phyloP scores from a whole-genome alignment of 2,113 vertebrate genomes.

The Neotoma lepida region DNA sequence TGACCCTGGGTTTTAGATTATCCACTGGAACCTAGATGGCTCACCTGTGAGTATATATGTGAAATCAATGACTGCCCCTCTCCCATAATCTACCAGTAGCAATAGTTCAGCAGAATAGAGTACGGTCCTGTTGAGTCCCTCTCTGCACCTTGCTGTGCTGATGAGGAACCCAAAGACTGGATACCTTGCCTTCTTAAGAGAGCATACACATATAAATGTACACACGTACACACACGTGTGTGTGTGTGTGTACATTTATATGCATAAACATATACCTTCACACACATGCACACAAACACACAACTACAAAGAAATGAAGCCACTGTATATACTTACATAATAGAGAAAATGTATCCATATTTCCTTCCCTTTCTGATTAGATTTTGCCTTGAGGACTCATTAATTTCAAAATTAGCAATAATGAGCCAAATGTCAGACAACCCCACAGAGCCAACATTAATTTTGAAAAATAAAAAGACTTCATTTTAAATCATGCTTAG shows the following conservation, averaged over 20 bases:
- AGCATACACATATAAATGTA: neutral
- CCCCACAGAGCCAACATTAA: neutral
- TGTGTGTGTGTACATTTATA: no score
- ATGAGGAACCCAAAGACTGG: no score
- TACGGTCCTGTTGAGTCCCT: no score
- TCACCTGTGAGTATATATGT: no score
- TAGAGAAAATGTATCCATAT: neutral
- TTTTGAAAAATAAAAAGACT: neutral
- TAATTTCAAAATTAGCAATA: neutral
- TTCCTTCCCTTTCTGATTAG: neutral
- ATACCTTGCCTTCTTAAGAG: neutral
- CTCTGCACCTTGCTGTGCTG: no score
- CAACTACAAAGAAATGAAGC: neutral
- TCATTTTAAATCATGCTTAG: constrained; percentile 1
- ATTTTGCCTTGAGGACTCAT: neutral
- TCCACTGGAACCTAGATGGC: no score
- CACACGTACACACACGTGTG: neutral
- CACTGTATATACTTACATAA: neutral
- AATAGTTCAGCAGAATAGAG: no score
- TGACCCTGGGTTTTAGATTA: no score
- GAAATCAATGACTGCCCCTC: no score
- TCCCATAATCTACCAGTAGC: no score
- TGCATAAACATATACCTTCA: neutral
- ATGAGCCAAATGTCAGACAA: constrained; percentile 9
- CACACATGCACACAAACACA: neutral